These are phyloP conservation scores for Calcarius lapponicus DNA, from an alignment of 2,797 vertebrate species.

Conservation along the genomic window DNA sequence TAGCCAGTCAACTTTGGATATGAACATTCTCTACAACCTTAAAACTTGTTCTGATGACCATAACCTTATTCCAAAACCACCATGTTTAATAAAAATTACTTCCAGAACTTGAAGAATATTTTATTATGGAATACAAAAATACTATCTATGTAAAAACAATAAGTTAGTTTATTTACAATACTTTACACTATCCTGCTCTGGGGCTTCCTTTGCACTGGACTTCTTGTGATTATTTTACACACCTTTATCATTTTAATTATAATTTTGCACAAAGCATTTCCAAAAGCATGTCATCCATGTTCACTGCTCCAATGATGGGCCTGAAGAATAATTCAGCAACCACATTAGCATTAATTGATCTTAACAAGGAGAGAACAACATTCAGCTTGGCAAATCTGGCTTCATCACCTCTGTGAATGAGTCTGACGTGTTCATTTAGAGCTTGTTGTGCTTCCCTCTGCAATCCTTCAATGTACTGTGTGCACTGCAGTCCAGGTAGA, in stretches of 20 bases:
- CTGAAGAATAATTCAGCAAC: slow-evolving; percentile 95
- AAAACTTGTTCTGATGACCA: not conserved
- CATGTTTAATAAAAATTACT: slow-evolving; percentile 29
- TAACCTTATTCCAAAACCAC: not conserved
- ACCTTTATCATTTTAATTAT: slow-evolving; percentile 79
- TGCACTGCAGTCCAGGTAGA: slow-evolving; percentile 88
- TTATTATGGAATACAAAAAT: slow-evolving; percentile 89
- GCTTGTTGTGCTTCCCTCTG: slow-evolving; percentile 93
- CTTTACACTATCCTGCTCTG: slow-evolving; percentile 56
- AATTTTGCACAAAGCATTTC: slow-evolving; percentile 95
- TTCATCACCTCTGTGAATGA: slow-evolving; percentile 86
- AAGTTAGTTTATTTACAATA: slow-evolving; percentile 83
- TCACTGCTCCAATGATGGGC: slow-evolving; percentile 91
- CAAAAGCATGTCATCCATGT: slow-evolving; percentile 96
- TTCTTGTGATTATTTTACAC: not conserved
- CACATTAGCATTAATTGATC: slow-evolving; percentile 87
- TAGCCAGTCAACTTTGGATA: not conserved
- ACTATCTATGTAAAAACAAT: slow-evolving; percentile 91
- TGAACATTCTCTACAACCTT: not conserved
- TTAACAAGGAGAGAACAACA: slow-evolving; percentile 88
- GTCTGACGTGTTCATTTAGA: slow-evolving; percentile 89
- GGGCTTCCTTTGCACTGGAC: slow-evolving; percentile 7
- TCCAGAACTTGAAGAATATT: slow-evolving; percentile 61
- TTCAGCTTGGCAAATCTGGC: slow-evolving; percentile 91
- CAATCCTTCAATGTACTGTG: slow-evolving; percentile 92